A percentile compares a stretch with the other conserved stretches of the same genome.
Evolutionary conservation across 2,113 vertebrate species (phyloP).

Genomic region (Burhinus oedicnemus): DNA sequence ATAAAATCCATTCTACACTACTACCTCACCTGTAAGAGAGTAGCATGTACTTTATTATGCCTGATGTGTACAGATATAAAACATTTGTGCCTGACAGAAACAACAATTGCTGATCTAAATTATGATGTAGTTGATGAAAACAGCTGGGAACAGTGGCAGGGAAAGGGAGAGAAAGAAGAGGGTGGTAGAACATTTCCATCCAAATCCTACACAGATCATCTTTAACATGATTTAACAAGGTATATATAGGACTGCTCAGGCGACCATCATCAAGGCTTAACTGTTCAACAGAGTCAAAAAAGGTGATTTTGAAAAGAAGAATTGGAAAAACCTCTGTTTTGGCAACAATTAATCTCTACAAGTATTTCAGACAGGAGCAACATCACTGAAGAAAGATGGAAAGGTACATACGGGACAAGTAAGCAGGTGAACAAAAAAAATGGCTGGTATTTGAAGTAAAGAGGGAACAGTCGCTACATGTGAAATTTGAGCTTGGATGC

Average conservation of each 20-base stretch:
- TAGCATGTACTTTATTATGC: neutral
- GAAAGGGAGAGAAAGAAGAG: neutral
- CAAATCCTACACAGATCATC: neutral
- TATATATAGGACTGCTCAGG: neutral
- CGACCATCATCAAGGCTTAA: neutral
- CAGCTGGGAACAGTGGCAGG: neutral
- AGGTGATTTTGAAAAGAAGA: neutral
- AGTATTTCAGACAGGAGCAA: neutral
- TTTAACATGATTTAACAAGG: neutral
- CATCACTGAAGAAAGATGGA: neutral
- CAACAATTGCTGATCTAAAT: neutral
- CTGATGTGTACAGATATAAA: neutral
- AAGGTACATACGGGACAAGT: neutral
- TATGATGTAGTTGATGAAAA: neutral
- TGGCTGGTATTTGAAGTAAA: neutral
- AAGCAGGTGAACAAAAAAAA: neutral
- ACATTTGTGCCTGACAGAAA: neutral
- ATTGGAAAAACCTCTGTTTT: neutral
- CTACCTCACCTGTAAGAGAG: neutral
- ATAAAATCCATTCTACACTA: neutral
- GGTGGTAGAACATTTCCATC: neutral
- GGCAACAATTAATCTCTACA: neutral
- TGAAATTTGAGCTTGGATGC: neutral
- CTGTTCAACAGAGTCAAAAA: neutral
- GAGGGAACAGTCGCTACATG: neutral